Base-by-base conservation (phyloP, 2,113 vertebrate genomes). In the Syngnathus floridae region DNA sequence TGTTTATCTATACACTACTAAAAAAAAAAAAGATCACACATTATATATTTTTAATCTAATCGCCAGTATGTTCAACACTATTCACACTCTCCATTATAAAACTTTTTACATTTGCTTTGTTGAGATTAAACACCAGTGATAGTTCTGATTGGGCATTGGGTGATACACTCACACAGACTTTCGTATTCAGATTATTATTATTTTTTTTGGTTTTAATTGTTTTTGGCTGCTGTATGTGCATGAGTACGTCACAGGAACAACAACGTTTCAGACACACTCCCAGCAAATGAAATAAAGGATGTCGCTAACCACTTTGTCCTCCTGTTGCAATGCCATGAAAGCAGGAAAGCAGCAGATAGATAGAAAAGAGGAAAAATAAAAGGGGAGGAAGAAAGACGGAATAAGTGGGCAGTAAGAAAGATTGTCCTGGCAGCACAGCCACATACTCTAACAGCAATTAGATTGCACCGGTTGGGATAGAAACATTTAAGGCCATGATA, bases 281-380 rank as follows among this genome's bases (percentile, higher is more conserved):
- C 31, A 74, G 71, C 26, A 79, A 78, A 80, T 48, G 3, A 68
- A 86, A 74, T 88, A 89, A 87, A 87, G 54, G 52, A 71, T 79
- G 43, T 88, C 86, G 88, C 91, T 91, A 87, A 93, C 92, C 91
- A 91, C 90, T 91, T 92, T 92, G 86, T 91, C 91, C 87, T 92
- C 90, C 91, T 93, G 89, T 88, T 88, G 89, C 86, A 88, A 87
- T 90, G 90, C 87, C 88, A 84, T 80, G 82, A 86, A 77, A 80
- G 85, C 80, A 84, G 80, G 85, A 89, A 88, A 84, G 86, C 82
- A 89, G 80, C 80, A 84, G 74, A 88, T 71, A 81, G 74, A 87
- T 70, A 80, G 49, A 63, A 72, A 73, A 35, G 67, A 67, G 54
- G 70, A 74, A 67, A 67, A 73, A 75, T 17, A 65, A 63, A 63